phyloP scores from a whole-genome alignment of 2,113 vertebrate genomes.

The Phalacrocorax brasilianus region DNA sequence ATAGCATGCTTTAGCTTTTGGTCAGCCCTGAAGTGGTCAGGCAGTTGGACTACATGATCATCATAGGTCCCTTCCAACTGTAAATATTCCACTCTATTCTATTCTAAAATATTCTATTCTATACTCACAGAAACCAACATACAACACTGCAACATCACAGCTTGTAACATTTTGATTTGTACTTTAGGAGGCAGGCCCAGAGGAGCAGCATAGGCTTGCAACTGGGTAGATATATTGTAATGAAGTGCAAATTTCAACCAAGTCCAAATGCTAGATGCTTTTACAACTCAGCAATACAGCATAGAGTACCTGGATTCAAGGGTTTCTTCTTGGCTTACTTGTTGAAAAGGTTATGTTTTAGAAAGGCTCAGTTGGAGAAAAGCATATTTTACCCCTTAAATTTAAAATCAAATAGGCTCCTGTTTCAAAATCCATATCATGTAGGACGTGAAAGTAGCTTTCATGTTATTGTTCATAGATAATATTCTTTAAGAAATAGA shows the following conservation, averaged over 20 bases:
- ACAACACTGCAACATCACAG: neutral
- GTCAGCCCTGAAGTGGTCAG: neutral
- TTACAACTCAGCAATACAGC: neutral
- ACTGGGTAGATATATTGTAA: neutral
- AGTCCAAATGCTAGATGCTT: neutral
- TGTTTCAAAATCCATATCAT: neutral
- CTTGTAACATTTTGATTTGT: neutral
- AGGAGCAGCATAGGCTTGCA: neutral
- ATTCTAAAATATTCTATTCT: neutral
- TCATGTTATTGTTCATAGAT: neutral
- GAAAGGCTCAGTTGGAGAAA: neutral
- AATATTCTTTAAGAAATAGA: neutral
- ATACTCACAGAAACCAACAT: neutral
- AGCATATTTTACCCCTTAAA: neutral
- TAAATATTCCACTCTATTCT: neutral
- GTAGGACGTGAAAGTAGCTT: neutral
- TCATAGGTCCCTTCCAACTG: neutral
- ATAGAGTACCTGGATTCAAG: neutral
- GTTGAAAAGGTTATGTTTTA: neutral
- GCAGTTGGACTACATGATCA: neutral
- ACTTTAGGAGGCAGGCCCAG: neutral
- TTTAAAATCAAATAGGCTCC: neutral
- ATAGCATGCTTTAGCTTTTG: neutral
- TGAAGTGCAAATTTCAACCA: neutral
- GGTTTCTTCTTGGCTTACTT: neutral